phyloP scores from a whole-genome alignment of 2,797 vertebrate genomes.

The Bovichtus variegatus region DNA sequence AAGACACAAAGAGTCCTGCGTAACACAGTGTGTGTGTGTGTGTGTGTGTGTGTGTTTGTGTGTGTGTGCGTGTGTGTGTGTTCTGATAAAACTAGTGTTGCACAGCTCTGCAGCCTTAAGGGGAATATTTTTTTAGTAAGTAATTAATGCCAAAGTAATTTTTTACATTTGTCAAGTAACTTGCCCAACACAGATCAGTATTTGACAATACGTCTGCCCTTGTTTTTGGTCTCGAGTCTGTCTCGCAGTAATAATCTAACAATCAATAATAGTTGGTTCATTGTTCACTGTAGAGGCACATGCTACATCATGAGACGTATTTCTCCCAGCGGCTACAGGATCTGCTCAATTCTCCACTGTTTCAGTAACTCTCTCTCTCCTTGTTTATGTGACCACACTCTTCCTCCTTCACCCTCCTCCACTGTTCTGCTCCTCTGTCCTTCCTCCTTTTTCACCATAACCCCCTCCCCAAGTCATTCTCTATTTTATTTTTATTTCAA shows the following conservation, averaged over 20 bases:
- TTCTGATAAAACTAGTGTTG: too few relatives aligned
- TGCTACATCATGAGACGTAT: slow-evolving; percentile 68
- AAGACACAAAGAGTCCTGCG: too few relatives aligned
- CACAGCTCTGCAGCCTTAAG: too few relatives aligned
- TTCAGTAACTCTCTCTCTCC: slow-evolving; percentile 9
- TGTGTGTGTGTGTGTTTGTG: too few relatives aligned
- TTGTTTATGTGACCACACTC: slow-evolving; percentile 30
- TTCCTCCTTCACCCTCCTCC: slow-evolving; percentile 1
- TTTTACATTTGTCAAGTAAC: background rate
- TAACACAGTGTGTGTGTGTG: too few relatives aligned
- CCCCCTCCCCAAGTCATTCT: background rate
- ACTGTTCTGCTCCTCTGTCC: background rate
- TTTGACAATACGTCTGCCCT: background rate
- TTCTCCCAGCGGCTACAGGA: slow-evolving; percentile 26
- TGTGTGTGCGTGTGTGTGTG: too few relatives aligned
- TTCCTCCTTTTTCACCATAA: background rate
- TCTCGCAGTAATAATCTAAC: background rate
- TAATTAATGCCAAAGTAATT: background rate
- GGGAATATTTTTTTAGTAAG: background rate
- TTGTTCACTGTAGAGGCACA: slow-evolving; percentile 57
- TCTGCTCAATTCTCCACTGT: slow-evolving; percentile 9
- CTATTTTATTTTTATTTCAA: background rate
- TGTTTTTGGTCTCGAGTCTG: slow-evolving; percentile 5
- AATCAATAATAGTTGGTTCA: slow-evolving; percentile 34
- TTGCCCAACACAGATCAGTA: background rate